Percentiles rank a stretch among this genome's conserved stretches.
Conservation (phyloP, 2,113 vertebrate genomes). For the Oncorhynchus nerka region DNA sequence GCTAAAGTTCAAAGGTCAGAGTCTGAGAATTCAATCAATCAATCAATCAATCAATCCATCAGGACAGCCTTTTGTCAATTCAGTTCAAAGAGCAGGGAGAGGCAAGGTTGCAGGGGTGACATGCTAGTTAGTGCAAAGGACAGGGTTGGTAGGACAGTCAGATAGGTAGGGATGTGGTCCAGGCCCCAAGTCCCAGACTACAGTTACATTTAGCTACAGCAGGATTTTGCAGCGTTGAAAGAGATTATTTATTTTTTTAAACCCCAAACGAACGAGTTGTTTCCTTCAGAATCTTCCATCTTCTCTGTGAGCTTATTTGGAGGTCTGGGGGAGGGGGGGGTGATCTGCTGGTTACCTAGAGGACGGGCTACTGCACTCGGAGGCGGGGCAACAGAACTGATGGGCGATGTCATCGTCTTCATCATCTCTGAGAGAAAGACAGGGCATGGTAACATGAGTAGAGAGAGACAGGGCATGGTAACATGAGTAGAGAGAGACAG, state of each 20-base stretch:
- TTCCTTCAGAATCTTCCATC: neutral
- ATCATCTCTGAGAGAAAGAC: slow-evolving; percentile 78
- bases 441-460: neutral
- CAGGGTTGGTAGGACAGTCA: neutral
- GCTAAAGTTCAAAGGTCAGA: neutral
- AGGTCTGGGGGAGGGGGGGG: slow-evolving; percentile 5
- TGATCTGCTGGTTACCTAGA: slow-evolving; percentile 79
- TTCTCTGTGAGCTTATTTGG: neutral
- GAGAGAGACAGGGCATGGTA: too few relatives aligned
- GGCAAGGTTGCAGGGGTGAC: too few relatives aligned
- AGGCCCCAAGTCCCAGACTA: too few relatives aligned
- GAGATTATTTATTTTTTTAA: neutral
- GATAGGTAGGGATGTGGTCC: too few relatives aligned
- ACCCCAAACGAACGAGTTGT: neutral
- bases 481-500: too few relatives aligned
- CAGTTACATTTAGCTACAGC: neutral
- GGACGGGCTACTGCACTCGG: slow-evolving; percentile 89
- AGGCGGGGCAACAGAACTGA: slow-evolving; percentile 92
- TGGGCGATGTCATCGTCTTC: slow-evolving; percentile 87
- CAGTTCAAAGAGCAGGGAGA: neutral
- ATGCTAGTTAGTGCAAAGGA: neutral
- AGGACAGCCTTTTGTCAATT: neutral
- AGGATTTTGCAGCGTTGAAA: neutral
- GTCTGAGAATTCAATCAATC: neutral
- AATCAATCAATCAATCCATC: neutral